phyloP scores from a whole-genome alignment of 35 echinoderm and acorn worm species.

The Strongylocentrotus purpuratus region DNA sequence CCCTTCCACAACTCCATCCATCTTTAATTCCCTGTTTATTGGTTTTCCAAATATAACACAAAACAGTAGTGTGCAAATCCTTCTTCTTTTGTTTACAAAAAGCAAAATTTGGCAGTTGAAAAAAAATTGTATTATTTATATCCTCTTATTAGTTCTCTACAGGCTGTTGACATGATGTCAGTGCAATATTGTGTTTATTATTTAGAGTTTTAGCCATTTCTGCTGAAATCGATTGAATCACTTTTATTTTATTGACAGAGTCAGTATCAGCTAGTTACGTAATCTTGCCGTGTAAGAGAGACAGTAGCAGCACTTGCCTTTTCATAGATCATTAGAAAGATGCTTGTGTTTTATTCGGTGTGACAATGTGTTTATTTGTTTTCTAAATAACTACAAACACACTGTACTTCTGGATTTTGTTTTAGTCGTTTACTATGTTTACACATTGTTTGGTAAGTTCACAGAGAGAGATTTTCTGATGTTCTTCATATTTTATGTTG shows the following conservation, averaged over 20 bases:
- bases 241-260: not conserved
- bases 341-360: not conserved
- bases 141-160: not conserved
- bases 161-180: not conserved
- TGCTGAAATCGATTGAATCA: not conserved
- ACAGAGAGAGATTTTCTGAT: not conserved
- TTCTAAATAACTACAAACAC: not conserved
- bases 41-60: no score
- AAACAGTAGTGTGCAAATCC: no score
- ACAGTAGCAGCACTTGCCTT: not conserved
- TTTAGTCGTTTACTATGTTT: not conserved
- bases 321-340: not conserved
- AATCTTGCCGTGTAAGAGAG: not conserved
- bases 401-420: not conserved
- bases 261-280: slow-evolving; percentile 1
- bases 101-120: no score
- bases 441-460: not conserved
- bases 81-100: no score
- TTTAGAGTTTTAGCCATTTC: not conserved
- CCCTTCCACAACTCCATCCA: no score
- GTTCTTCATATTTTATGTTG: not conserved
- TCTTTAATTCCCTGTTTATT: no score
- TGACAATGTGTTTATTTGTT: not conserved
- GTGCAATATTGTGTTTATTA: not conserved
- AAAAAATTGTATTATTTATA: not conserved